Evolutionary conservation across 2,797 vertebrate species (phyloP).

Genomic region (Arnoldichthys spilopterus): DNA sequence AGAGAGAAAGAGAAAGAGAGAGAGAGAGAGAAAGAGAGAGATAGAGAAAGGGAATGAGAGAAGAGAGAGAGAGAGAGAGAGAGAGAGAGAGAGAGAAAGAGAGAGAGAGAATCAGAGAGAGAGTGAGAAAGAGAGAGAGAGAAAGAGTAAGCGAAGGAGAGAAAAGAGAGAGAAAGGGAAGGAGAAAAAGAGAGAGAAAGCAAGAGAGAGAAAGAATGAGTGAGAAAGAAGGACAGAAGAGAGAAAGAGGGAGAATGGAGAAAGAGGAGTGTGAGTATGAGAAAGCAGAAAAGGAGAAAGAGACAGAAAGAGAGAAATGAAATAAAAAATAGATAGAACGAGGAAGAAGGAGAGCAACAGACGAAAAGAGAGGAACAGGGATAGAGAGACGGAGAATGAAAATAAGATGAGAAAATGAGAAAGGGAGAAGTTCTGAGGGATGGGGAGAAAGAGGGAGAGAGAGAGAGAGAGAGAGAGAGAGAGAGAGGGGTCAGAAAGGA

Average conservation of each 20-base stretch:
- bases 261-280: conserved; percentile 39
- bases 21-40: too few species aligned
- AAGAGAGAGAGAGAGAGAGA: conserved; percentile 34
- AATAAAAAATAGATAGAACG: too few species aligned
- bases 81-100: not conserved
- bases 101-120: conserved; percentile 16
- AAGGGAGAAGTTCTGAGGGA: conserved; percentile 16
- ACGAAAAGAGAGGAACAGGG: conserved; percentile 12
- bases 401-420: conserved; percentile 45
- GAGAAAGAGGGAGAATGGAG: conserved; percentile 26
- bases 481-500: conserved; percentile 54
- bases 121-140: not conserved
- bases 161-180: not conserved
- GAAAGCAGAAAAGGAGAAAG: not conserved
- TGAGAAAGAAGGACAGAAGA: conserved; percentile 11
- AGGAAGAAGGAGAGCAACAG: conserved; percentile 46
- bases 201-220: conserved; percentile 51
- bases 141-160: not conserved
- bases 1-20: not conserved
- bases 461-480: not conserved
- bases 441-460: not conserved
- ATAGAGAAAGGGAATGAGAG: not conserved
- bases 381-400: too few species aligned
- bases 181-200: not conserved
- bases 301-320: not conserved